Conservation (phyloP, 2,888 invertebrate species). For the Platypus cylindrus region DNA sequence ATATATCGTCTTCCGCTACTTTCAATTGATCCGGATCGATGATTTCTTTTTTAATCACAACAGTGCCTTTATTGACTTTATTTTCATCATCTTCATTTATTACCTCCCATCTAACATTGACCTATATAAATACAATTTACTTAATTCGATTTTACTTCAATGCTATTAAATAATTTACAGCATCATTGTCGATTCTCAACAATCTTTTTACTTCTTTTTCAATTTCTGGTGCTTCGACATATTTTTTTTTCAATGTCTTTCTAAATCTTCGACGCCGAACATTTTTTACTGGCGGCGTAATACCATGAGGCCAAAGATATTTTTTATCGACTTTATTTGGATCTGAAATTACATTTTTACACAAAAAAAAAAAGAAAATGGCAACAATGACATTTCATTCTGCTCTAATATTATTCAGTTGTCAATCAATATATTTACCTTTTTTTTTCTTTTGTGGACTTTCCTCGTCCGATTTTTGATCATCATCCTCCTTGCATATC, state of each 20-base stretch:
- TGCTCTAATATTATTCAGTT: too few species aligned
- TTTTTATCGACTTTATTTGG: slow-evolving; percentile 64
- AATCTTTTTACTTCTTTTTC: slow-evolving; percentile 95
- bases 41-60: slow-evolving; percentile 33
- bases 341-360: slow-evolving; percentile 22
- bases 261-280: slow-evolving; percentile 83
- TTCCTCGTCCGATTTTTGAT: slow-evolving; percentile 65
- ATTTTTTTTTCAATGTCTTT: slow-evolving; percentile 92
- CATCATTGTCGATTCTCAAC: slow-evolving; percentile 84
- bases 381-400: too few species aligned
- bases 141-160: background rate
- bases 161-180: slow-evolving; percentile 40
- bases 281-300: slow-evolving; percentile 93
- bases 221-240: slow-evolving; percentile 93
- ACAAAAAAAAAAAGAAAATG: too few species aligned
- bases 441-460: slow-evolving; percentile 68
- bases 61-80: slow-evolving; percentile 34
- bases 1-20: slow-evolving; percentile 69
- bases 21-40: slow-evolving; percentile 22
- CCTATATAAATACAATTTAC: slow-evolving; percentile 17
- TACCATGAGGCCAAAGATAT: slow-evolving; percentile 87
- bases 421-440: slow-evolving; percentile 39
- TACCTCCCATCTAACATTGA: slow-evolving; percentile 71
- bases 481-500: slow-evolving; percentile 81
- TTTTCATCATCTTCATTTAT: slow-evolving; percentile 77